Base-by-base conservation (phyloP, 2,888 invertebrate species). In the Schrankia costaestrigalis region DNA sequence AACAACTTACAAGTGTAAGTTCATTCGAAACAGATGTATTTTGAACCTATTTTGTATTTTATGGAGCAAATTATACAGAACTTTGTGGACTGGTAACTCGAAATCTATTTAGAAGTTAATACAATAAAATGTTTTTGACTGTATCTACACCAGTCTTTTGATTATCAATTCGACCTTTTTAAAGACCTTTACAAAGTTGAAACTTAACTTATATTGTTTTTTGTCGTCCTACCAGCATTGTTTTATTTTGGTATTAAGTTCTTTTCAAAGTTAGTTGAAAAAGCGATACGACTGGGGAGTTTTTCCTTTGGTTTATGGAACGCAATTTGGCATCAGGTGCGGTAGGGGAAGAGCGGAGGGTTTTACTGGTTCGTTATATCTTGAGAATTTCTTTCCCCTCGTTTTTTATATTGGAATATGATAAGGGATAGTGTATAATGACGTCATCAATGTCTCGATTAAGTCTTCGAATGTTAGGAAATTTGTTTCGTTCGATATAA, bases 161-260 rank as follows among this genome's bases (percentile, higher is more conserved):
- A 56, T 54, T 49, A 41, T 31, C 45, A 31, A 31, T 45, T 40
- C 36, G 38, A 56, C 38, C 57, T 34, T 39, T 43, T 35, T 27
- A 40, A 22, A 34, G 45, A 46, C 46, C 46, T 40, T 48, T 22
- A 26, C 35, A 41, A 43, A 34, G 32, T 36, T 23, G 26, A 11
- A 28, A 18, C 25, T 41, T 29, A 43, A 57, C 27, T 57, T 43
- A 41, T 35, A 56, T 43, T 57, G 39, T 39, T 43, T 49, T 41
- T 5, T n/a, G n/a, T 10, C 25, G 29, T 35, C 46, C 25, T 26
- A 30, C 19, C 12, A 25, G 33, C 17, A 24, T n/a, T 30, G 30
- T 47, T 30, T 32, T 28, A 35, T 39, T 40, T 47, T 26, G 19
- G 10, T 8, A 22, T 34, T n/a, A n/a, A n/a, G n/a, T n/a, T 13